Evolutionary conservation across 2,113 vertebrate genomes (phyloP).

Genomic region (Progne subis): DNA sequence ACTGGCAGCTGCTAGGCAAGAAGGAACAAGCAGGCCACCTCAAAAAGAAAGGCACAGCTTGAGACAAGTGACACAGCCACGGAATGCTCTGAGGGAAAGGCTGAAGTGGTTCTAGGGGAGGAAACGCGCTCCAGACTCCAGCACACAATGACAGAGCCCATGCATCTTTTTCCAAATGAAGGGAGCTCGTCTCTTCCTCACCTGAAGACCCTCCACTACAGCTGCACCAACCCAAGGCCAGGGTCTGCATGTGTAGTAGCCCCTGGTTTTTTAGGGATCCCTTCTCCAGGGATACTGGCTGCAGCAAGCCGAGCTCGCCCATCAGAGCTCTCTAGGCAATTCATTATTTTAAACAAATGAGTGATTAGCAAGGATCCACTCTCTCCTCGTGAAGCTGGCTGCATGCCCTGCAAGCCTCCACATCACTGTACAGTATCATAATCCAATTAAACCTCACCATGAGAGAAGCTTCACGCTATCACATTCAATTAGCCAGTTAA

Average conservation of each 20-base stretch:
- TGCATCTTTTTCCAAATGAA: not conserved
- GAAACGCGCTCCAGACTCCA: not conserved
- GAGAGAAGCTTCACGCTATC: conserved; percentile 54
- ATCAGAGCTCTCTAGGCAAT: not conserved
- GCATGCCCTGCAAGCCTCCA: conserved; percentile 27
- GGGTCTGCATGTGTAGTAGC: not conserved
- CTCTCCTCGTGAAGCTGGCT: conserved; percentile 41
- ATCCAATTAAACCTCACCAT: conserved; percentile 64
- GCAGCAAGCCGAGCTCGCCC: not conserved
- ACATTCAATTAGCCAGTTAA: conserved; percentile 55
- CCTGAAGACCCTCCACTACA: not conserved
- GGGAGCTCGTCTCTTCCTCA: not conserved
- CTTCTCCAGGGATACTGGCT: not conserved
- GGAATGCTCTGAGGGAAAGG: not conserved
- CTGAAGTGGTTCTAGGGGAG: not conserved
- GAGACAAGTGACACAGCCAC: not conserved
- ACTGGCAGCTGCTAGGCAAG: not conserved
- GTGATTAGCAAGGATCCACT: conserved; percentile 45
- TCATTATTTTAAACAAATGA: conserved; percentile 34
- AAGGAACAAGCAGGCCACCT: not conserved
- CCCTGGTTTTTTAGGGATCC: not conserved
- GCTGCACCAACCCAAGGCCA: not conserved
- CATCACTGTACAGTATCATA: conserved; percentile 35
- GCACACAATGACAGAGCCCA: not conserved
- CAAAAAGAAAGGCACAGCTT: not conserved